Conservation (phyloP, 1,140 invertebrate species). For the Protaetia brevitarsis region DNA sequence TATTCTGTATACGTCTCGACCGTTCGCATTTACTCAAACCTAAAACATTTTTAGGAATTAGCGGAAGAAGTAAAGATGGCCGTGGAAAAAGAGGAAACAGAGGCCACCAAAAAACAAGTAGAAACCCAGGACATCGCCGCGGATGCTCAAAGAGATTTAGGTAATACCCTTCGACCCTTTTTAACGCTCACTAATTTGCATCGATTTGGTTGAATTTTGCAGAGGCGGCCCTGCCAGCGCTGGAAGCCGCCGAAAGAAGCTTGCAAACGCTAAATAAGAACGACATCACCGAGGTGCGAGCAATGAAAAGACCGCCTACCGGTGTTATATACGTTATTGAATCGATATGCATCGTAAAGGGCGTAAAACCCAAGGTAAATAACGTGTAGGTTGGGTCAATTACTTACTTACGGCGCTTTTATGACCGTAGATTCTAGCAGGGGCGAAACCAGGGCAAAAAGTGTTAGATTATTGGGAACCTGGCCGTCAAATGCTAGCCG, state of each 20-base stretch:
- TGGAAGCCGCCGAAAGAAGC: constrained; percentile 68
- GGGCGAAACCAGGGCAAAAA: constrained; percentile 54
- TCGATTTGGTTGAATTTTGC: constrained; percentile 22
- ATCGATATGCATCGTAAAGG: constrained; percentile 72
- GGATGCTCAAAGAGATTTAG: constrained; percentile 69
- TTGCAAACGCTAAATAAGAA: constrained; percentile 71
- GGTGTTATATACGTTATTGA: constrained; percentile 70
- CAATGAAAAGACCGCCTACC: constrained; percentile 63
- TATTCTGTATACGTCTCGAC: neutral
- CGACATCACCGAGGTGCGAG: constrained; percentile 65
- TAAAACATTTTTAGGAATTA: constrained; percentile 52
- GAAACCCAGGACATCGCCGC: constrained; percentile 68
- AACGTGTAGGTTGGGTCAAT: neutral
- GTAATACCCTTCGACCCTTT: constrained; percentile 30
- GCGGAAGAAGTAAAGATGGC: constrained; percentile 66
- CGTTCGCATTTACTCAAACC: neutral
- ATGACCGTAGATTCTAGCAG: constrained; percentile 45
- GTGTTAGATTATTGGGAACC: constrained; percentile 71
- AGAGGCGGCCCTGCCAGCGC: constrained; percentile 70
- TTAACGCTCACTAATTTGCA: neutral
- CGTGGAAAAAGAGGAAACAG: constrained; percentile 66
- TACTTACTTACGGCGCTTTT: neutral
- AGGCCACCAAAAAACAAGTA: constrained; percentile 59
- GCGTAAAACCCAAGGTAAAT: constrained; percentile 63
- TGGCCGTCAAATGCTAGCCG: constrained; percentile 66